Conservation (phyloP, 2,797 vertebrate genomes). For the Aplochiton taeniatus region DNA sequence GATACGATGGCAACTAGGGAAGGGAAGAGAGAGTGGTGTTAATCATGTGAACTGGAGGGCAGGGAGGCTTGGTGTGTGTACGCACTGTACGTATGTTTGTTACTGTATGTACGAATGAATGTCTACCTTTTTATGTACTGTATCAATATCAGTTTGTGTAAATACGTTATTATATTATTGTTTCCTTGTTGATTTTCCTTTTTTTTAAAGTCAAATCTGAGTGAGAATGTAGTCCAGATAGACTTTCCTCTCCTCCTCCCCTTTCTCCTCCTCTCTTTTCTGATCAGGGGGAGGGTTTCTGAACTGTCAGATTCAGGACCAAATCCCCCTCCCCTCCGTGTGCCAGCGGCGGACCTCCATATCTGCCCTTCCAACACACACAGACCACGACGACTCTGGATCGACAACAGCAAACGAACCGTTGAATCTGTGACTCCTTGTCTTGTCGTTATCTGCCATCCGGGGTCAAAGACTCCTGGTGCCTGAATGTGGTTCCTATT, state of each 20-base stretch:
- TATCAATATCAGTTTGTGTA: constrained; percentile 47
- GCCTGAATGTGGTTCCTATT: constrained; percentile 39
- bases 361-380: constrained; percentile 17
- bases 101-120: constrained; percentile 33
- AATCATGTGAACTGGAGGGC: background rate
- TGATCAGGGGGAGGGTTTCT: background rate
- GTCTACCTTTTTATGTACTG: constrained; percentile 40
- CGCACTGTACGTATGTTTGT: constrained; percentile 29
- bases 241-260: background rate
- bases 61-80: background rate
- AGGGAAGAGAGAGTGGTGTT: constrained; percentile 9
- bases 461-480: constrained; percentile 19
- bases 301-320: background rate
- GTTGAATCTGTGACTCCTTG: constrained; percentile 38
- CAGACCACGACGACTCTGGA: constrained; percentile 20
- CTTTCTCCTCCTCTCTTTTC: background rate
- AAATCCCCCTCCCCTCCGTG: constrained; percentile 6
- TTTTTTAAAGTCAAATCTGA: constrained; percentile 31
- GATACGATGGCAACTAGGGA: constrained; percentile 33
- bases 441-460: constrained; percentile 42
- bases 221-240: constrained; percentile 15
- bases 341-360: background rate
- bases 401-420: constrained; percentile 22
- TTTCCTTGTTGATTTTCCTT: constrained; percentile 22
- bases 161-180: constrained; percentile 51